Base-by-base conservation (phyloP, 1,140 invertebrate genomes). In the Steinernema feltiae region DNA sequence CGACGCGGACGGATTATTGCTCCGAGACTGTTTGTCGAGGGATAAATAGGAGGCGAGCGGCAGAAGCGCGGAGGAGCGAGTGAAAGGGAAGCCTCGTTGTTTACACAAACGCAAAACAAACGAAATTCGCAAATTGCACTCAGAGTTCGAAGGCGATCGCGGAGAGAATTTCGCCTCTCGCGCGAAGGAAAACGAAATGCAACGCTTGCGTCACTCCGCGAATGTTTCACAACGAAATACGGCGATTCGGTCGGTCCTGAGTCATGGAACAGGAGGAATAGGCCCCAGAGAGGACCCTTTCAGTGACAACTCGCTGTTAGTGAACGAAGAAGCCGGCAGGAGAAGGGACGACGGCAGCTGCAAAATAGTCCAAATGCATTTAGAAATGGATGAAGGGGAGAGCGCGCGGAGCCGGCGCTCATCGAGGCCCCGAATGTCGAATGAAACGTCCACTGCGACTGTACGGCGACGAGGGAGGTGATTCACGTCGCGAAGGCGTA, bases 51-150 rank as follows among this genome's bases (percentile, higher is more conserved):
- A 46, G 41, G 7, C 41, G 41, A 46, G 41, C 7, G 41, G 41
- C n/a, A 46, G 41, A 46, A 46, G 41, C 41, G n/a, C 7, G 41
- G 7, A 7, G 41, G n/a, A n/a, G n/a, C n/a, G n/a, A n/a, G n/a
- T n/a, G n/a, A n/a, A n/a, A n/a, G n/a, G n/a, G n/a, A n/a, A n/a
- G n/a, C n/a, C n/a, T n/a, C n/a, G n/a, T n/a, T 27, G 15, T 63
- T 15, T 63, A 27, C 53, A 63, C 53, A 63, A 63, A 63, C 24
- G 15, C 53, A 63, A 63, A 63, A 63, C 53, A 63, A 63, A 63
- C 53, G 53, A 63, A 63, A n/a, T 63, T 3, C 15, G 3, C 3
- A 63, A 63, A 63, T 63, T 63, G 53, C 53, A 63, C 53, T 63
- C 24, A 15, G 53, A 46, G 53, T 15, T 3, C 15, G 24, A 3